These are phyloP conservation scores for Drosophila miranda DNA, from an alignment of 1,140 invertebrate genomes.

Conservation along the genomic window DNA sequence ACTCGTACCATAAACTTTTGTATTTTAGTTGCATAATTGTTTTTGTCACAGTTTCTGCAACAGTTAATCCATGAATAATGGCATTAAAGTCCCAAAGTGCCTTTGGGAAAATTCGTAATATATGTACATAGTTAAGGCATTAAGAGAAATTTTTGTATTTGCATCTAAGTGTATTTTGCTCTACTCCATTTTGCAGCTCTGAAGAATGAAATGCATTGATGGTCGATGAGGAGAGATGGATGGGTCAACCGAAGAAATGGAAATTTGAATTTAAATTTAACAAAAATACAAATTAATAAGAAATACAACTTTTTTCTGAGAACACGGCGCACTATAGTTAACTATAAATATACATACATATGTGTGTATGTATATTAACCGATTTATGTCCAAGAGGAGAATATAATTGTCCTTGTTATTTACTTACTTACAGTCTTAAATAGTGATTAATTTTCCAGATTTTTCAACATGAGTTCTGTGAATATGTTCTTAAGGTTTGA, in stretches of 20 bases:
- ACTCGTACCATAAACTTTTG: too few species aligned
- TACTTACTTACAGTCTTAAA: neutral
- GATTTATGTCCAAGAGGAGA: conserved; percentile 26
- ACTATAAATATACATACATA: conserved; percentile 9
- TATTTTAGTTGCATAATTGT: too few species aligned
- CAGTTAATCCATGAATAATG: too few species aligned
- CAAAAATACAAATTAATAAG: neutral
- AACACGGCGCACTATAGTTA: conserved; percentile 14
- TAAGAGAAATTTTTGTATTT: too few species aligned
- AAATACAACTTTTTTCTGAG: neutral
- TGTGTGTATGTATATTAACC: neutral
- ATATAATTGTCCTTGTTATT: conserved; percentile 35
- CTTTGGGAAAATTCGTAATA: too few species aligned
- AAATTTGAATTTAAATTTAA: conserved; percentile 41
- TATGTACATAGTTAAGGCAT: too few species aligned
- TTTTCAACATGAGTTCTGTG: too few species aligned
- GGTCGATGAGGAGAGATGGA: conserved; percentile 8
- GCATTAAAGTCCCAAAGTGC: too few species aligned
- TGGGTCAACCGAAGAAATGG: neutral
- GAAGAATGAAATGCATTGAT: conserved; percentile 5
- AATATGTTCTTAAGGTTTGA: too few species aligned
- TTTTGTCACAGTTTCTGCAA: too few species aligned
- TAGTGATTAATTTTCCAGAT: neutral
- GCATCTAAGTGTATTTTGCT: too few species aligned
- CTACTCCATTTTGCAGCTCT: conserved; percentile 10